A percentile compares a stretch with the other conserved stretches of the same genome.
Evolutionary conservation across 2,113 vertebrate species (phyloP).

Genomic region (Propithecus coquereli): DNA sequence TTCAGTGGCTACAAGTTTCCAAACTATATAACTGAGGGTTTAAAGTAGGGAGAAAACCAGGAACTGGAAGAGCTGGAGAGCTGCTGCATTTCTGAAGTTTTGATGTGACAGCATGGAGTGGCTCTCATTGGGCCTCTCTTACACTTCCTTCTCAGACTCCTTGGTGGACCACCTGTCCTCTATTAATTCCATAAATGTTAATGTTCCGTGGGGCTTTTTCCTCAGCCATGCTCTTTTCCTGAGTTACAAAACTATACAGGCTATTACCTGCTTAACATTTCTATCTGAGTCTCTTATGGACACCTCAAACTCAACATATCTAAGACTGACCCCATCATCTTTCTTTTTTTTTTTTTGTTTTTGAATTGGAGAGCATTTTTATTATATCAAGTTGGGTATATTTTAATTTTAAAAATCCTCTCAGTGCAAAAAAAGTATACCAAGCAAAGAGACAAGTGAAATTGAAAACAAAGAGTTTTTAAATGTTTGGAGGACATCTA

Average conservation of each 20-base stretch:
- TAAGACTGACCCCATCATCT: background rate
- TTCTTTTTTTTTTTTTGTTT: background rate
- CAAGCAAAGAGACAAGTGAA: background rate
- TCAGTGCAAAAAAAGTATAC: background rate
- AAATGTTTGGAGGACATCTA: background rate
- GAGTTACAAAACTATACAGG: background rate
- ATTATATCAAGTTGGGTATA: background rate
- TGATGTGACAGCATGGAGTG: background rate
- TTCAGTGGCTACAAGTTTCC: background rate
- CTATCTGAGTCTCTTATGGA: background rate
- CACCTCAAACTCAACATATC: background rate
- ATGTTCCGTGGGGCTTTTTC: background rate
- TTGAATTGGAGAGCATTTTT: slow-evolving; percentile 9
- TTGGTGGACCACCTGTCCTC: background rate
- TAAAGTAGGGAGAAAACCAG: background rate
- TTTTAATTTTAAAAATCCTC: slow-evolving; percentile 26
- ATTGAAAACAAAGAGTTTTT: background rate
- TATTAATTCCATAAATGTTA: background rate
- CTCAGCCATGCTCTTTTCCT: background rate
- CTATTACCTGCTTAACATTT: background rate
- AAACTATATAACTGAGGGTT: background rate
- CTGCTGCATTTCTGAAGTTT: background rate
- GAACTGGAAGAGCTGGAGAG: background rate
- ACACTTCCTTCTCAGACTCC: background rate
- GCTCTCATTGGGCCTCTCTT: background rate